Evolutionary conservation across 2,113 vertebrate genomes (phyloP), one percentile per base, ranked within the genome.

Genomic region (Seriola rivoliana): DNA sequence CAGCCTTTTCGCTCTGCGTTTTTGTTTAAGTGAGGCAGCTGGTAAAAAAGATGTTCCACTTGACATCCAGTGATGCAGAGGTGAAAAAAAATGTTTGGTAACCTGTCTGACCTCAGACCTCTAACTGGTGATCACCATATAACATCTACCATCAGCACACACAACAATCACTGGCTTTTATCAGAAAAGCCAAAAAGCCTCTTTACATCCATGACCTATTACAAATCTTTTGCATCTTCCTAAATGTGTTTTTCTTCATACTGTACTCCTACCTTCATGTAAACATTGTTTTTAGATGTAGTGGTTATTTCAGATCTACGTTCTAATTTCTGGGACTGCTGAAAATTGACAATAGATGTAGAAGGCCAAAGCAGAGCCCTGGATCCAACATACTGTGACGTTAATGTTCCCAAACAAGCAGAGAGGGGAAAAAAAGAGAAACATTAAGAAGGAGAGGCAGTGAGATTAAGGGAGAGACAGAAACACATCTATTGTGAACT

Each of bases 401-500:
- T 2, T 21, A 42, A 48, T 14, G 38, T 32, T 78, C 16, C 54
- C 40, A 69, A 78, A 72, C 25, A 68, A 69, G 29, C 19, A 60
- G 4, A 32, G 58, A 68, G 36, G 66, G 0, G 14, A 2, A 54
- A 32, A 74, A 52, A 8, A 16, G 38, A 71, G 16, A 8, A 68
- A 50, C 19, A 3, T 2, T 44, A 17, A 46, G 16, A 78, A 40
- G 48, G 48, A 64, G 54, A 60, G 52, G 62, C 40, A 58, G 50
- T 7, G 48, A 81, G 64, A 82, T 25, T 76, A 64, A 75, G 42
- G 75, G 23, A 70, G n/a, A 25, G 16, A 65, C 16, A 29, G 10
- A 71, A 59, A 64, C 4, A 64, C 42, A 42, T 73, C n/a, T 71
- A 77, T 77, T 80, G 48, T 82, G 34, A 87, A 63, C 29, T 73